phyloP scores from a whole-genome alignment of 2,888 invertebrate species.

The Sclerodermus sp. region DNA sequence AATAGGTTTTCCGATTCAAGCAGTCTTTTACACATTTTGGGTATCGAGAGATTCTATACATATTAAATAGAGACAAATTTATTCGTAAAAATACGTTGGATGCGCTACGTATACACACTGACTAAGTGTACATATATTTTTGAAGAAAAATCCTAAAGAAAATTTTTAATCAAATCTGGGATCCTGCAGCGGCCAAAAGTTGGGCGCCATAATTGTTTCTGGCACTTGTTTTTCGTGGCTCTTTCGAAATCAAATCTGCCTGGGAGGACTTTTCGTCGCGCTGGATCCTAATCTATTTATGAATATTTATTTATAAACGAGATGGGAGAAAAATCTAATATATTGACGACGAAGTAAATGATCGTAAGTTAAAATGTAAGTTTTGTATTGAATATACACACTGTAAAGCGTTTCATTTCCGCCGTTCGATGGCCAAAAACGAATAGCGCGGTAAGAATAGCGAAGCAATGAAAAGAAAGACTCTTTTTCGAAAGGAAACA shows the following conservation, averaged over 20 bases:
- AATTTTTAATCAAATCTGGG: constrained; percentile 38
- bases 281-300: constrained; percentile 36
- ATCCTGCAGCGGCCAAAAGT: constrained; percentile 15
- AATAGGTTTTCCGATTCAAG: too few relatives aligned
- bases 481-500: constrained; percentile 28
- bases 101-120: constrained; percentile 41
- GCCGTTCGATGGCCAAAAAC: constrained; percentile 24
- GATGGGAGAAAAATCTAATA: constrained; percentile 44
- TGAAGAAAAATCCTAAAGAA: constrained; percentile 37
- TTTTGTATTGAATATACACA: constrained; percentile 32
- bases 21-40: too few relatives aligned
- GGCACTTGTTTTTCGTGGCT: too few relatives aligned
- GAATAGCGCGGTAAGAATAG: constrained; percentile 26
- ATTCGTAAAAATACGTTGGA: constrained; percentile 10
- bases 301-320: constrained; percentile 46
- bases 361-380: constrained; percentile 34
- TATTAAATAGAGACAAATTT: too few relatives aligned
- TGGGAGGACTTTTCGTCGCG: constrained; percentile 4
- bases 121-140: constrained; percentile 50
- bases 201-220: too few relatives aligned
- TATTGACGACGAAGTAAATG: constrained; percentile 43
- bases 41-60: too few relatives aligned
- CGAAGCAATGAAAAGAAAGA: constrained; percentile 41
- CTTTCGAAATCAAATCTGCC: too few relatives aligned
- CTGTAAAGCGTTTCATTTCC: constrained; percentile 30